Evolutionary conservation across 1,140 invertebrate species (phyloP), one percentile per base, ranked within the genome.

Genomic region (Caenorhabditis inopinata): DNA sequence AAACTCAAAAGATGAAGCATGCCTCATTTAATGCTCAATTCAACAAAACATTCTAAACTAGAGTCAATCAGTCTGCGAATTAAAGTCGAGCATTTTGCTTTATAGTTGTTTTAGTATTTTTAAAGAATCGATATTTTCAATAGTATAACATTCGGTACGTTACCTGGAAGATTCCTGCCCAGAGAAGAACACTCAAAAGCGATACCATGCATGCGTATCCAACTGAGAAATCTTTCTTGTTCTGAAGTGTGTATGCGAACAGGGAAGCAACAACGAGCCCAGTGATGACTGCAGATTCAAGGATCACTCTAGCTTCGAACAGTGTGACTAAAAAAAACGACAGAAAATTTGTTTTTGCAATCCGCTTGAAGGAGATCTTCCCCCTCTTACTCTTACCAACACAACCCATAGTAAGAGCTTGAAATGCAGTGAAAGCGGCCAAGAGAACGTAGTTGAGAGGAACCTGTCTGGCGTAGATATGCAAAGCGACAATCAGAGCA

Each of bases 191-290:
- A 4, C 84, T 48, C 11, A 85, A 81, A 9, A 87, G 38, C 5
- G 79, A 85, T 38, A 84, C 58, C 21, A 84, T 38, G 23, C 58
- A n/a, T 11, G 87, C 86, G 78, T 87, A 88, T 47, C 82, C 45
- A 58, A 89, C 87, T 29, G 87, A 88, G 85, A 91, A 91, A 82
- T 91, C 90, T 45, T 88, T 85, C 78, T 90, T 90, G 73, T 88
- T 89, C 84, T 91, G 90, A 12, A 91, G 83, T 4, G 90, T 91
- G 84, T 91, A 91, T 18, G 88, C 58, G 35, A 90, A 90, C n/a
- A 91, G 85, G 2, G 85, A 88, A n/a, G 87, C 73, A 9, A 90
- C 90, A 1, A 91, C 89, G 11, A 88, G 88, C 45, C 87, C 83
- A 0, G 90, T 91, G 32, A 91, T 83, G 1, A 88, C 35, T 32